phyloP scores from a whole-genome alignment of 2,888 invertebrate genomes.

The Diabrotica balteata region DNA sequence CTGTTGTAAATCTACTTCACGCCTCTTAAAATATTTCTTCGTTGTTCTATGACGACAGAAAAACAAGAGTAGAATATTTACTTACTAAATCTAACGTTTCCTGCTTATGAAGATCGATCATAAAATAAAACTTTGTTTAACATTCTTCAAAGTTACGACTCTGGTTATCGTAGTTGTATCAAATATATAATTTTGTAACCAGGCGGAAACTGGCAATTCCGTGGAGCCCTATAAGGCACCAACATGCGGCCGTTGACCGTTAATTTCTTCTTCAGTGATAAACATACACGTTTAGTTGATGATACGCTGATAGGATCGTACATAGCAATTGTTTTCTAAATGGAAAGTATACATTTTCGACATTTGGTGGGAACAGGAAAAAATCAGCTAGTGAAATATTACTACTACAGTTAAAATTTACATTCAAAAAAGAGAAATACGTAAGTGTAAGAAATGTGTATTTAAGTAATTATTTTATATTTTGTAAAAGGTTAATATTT shows the following conservation, averaged over 20 bases:
- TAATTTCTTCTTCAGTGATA: constrained; percentile 20
- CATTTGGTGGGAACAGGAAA: background rate
- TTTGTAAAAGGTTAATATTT: too few species aligned
- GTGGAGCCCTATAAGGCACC: constrained; percentile 19
- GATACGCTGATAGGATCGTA: constrained; percentile 5
- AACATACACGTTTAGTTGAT: constrained; percentile 6
- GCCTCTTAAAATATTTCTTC: background rate
- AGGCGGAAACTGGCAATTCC: constrained; percentile 8
- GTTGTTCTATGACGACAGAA: background rate
- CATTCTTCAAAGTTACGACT: background rate
- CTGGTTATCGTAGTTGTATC: background rate
- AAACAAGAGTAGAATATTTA: too few species aligned
- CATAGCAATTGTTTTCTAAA: constrained; percentile 15
- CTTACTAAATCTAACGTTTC: background rate
- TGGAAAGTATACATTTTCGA: constrained; percentile 1
- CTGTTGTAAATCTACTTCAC: too few species aligned
- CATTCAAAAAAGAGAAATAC: too few species aligned
- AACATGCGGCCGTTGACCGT: constrained; percentile 17
- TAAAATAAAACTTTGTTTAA: background rate
- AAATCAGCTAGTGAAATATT: too few species aligned
- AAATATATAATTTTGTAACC: constrained; percentile 10
- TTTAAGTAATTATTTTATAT: too few species aligned
- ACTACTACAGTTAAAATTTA: too few species aligned
- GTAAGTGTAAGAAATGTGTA: too few species aligned
- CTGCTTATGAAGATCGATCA: background rate